Evolutionary conservation across 2,113 vertebrate species (phyloP).

Genomic region (Bettongia penicillata): DNA sequence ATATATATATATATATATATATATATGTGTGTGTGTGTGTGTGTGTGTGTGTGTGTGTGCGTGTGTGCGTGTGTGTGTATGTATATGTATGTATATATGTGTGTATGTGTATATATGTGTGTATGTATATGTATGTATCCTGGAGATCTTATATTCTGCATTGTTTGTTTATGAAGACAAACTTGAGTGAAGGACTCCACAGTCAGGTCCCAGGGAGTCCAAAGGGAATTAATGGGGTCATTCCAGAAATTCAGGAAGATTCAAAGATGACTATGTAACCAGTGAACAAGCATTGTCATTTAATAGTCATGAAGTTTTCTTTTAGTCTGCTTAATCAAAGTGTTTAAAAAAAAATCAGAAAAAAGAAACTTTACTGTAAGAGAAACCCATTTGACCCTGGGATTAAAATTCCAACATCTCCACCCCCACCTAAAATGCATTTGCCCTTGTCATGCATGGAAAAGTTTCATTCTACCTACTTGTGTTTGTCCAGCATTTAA

Average conservation of each 20-base stretch:
- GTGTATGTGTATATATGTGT: too few relatives aligned
- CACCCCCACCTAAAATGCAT: not conserved
- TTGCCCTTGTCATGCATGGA: not conserved
- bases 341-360: slow-evolving; percentile 26
- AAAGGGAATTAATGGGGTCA: not conserved
- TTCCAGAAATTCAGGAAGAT: not conserved
- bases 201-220: not conserved
- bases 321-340: not conserved
- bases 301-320: not conserved
- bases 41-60: too few relatives aligned
- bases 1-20: too few relatives aligned
- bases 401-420: not conserved
- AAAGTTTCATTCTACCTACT: not conserved
- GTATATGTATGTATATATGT: too few relatives aligned
- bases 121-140: not conserved
- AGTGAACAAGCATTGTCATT: not conserved
- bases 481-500: not conserved
- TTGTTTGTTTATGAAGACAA: not conserved
- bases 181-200: not conserved
- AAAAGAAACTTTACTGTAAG: slow-evolving; percentile 10
- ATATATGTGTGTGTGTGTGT: too few relatives aligned
- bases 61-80: too few relatives aligned
- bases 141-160: not conserved
- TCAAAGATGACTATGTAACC: not conserved
- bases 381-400: not conserved